Conservation (phyloP, 1,140 invertebrate species). For the Calephelis virginiensis region DNA sequence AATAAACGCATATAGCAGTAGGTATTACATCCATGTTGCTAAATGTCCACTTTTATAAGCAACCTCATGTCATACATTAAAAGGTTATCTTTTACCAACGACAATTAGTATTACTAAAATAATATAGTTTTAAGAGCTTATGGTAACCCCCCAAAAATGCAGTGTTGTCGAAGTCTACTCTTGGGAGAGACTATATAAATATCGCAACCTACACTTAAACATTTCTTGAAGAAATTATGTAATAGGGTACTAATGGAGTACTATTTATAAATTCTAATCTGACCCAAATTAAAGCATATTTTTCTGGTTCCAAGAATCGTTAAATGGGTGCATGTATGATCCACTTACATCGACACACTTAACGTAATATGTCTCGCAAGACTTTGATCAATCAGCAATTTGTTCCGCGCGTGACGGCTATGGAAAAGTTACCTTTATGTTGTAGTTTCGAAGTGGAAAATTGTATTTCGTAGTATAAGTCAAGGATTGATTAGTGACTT, state of each 20-base stretch:
- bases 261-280: neutral
- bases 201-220: no score
- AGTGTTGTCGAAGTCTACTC: no score
- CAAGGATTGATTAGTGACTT: neutral
- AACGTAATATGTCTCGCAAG: neutral
- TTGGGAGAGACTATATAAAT: no score
- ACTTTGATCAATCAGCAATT: constrained; percentile 3
- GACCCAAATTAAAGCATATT: neutral
- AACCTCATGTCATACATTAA: no score
- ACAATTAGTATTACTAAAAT: no score
- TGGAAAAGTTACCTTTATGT: neutral
- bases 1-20: no score
- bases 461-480: neutral
- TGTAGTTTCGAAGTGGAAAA: neutral
- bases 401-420: constrained; percentile 4
- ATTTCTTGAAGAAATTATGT: no score
- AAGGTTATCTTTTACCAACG: no score
- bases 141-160: no score
- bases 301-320: neutral
- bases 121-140: no score
- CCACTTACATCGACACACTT: constrained; percentile 1
- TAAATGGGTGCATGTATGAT: neutral
- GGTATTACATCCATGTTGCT: no score
- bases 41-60: no score
- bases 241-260: neutral